Evolutionary conservation across 2,113 vertebrate species (phyloP).

Genomic region (Copsychus sechellarum): DNA sequence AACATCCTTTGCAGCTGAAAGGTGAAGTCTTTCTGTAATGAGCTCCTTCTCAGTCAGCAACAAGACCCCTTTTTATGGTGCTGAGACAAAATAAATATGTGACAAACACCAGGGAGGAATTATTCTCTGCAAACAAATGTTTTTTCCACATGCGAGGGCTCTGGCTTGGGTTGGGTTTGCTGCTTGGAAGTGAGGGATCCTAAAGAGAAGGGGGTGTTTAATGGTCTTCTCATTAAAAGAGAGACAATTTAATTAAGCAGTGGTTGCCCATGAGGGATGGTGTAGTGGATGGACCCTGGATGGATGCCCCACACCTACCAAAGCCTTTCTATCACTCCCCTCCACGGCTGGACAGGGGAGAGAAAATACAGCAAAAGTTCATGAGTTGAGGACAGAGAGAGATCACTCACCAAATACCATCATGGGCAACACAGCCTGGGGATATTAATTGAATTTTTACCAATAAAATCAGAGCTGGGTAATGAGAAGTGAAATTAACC

Average conservation of each 20-base stretch:
- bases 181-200: background rate
- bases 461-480: background rate
- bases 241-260: background rate
- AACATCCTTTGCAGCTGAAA: constrained; percentile 58
- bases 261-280: background rate
- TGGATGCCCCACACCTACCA: background rate
- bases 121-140: constrained; percentile 23
- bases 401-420: background rate
- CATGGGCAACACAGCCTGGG: background rate
- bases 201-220: background rate
- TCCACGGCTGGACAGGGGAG: background rate
- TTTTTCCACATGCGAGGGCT: background rate
- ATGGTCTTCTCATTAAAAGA: background rate
- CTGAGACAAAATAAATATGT: constrained; percentile 54
- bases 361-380: background rate
- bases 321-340: background rate
- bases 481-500: background rate
- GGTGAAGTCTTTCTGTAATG: constrained; percentile 63
- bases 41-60: constrained; percentile 59
- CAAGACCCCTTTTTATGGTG: background rate
- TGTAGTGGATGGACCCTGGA: background rate
- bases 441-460: background rate
- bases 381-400: background rate
- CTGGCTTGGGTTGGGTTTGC: background rate
- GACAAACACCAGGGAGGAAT: background rate